Base-by-base conservation (phyloP, 2,888 invertebrate genomes). In the Homarus gammarus region DNA sequence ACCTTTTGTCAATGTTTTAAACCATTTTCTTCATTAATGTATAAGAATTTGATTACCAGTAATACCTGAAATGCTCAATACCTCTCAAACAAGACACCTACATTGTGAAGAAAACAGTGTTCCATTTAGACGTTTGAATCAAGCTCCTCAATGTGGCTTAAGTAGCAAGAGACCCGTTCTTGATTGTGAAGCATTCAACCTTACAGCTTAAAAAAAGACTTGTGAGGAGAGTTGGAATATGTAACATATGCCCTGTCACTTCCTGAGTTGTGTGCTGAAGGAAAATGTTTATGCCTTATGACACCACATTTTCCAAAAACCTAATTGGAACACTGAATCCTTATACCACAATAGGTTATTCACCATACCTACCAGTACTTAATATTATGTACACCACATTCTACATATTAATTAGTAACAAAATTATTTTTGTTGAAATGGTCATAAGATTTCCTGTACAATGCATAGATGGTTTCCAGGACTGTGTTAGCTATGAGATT, bases 231-330 rank as follows among this genome's bases (percentile, higher is more conserved):
- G 83, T 68, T 84, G 88, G 88, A 89, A 89, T 89, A 89, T 75
- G 78, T 78, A 86, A 86, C 70, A 84, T 84, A 89, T 89, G 88
- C 88, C 88, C 88, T 89, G 88, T 89, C 84, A 78, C 88, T 89
- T 89, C 88, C 88, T 89, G 88, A 89, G 88, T 84, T 75, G 78
- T 84, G 88, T 84, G 88, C 88, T 84, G 78, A 82, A 89, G 68
- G 83, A 89, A 89, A 88, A 89, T 51, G 33, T 84, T 75, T 84
- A 72, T 44, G 61, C 77, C 36, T 73, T 70, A 89, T 78, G 75
- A 72, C 75, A 89, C 84, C 84, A 89, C 88, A 78, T 70, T 64
- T 77, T 88, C 84, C 70, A 88, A 82, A 83, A 38, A 77, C n/a
- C 84, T 84, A 84, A 70, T n/a, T 84, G 88, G 84, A 89, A 84